Evolutionary conservation across 2,888 invertebrate genomes (phyloP).

Genomic region (Eristalinus aeneus): DNA sequence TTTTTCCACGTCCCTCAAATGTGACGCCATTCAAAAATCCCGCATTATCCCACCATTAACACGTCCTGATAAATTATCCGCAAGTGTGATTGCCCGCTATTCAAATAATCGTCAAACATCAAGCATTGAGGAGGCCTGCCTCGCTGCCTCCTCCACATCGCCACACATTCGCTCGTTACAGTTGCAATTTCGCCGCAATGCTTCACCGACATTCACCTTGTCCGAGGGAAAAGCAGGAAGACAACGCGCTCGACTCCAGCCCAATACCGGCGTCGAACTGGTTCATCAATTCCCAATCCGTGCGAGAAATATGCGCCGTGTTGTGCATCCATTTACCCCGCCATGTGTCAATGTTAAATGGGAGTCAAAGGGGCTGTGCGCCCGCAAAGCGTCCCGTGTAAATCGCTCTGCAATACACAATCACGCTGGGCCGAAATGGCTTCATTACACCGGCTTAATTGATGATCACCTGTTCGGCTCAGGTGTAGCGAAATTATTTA

Average conservation of each 20-base stretch:
- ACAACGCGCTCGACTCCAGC: neutral
- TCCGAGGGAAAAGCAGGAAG: slow-evolving; percentile 40
- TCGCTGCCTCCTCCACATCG: neutral
- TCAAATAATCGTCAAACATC: slow-evolving; percentile 8
- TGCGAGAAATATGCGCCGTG: slow-evolving; percentile 38
- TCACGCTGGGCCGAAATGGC: slow-evolving; percentile 71
- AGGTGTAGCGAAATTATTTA: slow-evolving; percentile 65
- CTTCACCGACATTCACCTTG: slow-evolving; percentile 55
- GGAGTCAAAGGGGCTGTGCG: neutral
- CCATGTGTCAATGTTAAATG: slow-evolving; percentile 69
- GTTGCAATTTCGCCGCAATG: slow-evolving; percentile 40
- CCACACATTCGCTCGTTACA: slow-evolving; percentile 19
- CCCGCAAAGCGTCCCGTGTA: slow-evolving; percentile 43
- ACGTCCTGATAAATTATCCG: slow-evolving; percentile 15
- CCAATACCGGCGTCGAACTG: slow-evolving; percentile 32
- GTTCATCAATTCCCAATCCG: slow-evolving; percentile 45
- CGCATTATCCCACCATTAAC: slow-evolving; percentile 27
- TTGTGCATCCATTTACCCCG: slow-evolving; percentile 50
- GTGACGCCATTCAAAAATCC: neutral
- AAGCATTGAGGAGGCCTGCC: slow-evolving; percentile 36
- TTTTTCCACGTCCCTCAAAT: neutral
- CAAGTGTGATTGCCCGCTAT: slow-evolving; percentile 8
- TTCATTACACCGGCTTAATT: slow-evolving; percentile 71
- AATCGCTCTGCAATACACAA: slow-evolving; percentile 64
- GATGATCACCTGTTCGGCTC: slow-evolving; percentile 65